phyloP scores from a whole-genome alignment of 2,113 vertebrate species.

The Rhipidura dahli region DNA sequence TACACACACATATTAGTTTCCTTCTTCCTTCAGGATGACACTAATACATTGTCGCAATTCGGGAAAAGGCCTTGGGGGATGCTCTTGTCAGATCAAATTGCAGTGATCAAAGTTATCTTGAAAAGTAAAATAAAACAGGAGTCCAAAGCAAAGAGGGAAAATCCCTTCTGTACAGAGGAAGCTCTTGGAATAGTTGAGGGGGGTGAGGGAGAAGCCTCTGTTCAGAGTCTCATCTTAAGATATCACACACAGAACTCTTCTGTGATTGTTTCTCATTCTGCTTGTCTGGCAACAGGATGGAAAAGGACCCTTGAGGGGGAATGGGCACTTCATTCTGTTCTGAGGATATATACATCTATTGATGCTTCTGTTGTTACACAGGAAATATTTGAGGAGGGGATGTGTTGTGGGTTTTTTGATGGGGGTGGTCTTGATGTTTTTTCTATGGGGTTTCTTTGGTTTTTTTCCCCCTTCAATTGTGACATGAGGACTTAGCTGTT shows the following conservation, averaged over 20 bases:
- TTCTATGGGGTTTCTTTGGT: neutral
- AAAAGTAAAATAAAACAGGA: neutral
- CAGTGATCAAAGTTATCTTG: neutral
- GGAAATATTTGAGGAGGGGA: neutral
- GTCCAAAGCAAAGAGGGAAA: neutral
- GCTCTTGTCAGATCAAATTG: neutral
- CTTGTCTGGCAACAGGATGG: neutral
- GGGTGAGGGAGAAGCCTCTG: neutral
- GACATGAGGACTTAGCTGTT: neutral
- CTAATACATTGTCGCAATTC: neutral
- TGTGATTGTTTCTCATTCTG: neutral
- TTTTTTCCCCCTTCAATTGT: neutral
- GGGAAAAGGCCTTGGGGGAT: neutral
- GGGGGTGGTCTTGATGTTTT: neutral
- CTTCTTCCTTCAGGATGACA: neutral
- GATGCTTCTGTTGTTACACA: neutral
- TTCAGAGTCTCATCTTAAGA: neutral
- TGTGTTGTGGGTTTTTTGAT: neutral
- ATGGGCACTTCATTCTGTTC: neutral
- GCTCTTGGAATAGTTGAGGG: neutral
- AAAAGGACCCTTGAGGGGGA: neutral
- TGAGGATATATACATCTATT: neutral
- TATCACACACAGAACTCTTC: neutral
- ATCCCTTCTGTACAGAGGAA: neutral
- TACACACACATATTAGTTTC: neutral